phyloP scores from a whole-genome alignment of 2,888 invertebrate genomes.

The Pollenia labialis region DNA sequence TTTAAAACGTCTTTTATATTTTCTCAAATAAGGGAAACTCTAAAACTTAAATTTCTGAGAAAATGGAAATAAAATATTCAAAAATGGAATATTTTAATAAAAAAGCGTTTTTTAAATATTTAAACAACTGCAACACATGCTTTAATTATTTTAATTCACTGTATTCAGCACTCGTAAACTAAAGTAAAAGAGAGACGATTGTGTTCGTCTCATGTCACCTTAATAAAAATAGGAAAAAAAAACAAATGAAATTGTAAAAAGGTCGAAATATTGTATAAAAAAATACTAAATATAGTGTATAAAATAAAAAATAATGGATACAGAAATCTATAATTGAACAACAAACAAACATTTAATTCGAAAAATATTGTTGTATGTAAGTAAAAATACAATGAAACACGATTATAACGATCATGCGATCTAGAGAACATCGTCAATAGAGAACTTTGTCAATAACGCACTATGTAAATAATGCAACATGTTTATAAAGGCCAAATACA shows the following conservation, averaged over 20 bases:
- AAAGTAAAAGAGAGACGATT: background rate
- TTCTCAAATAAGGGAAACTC: too few relatives aligned
- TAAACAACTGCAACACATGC: background rate
- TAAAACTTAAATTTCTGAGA: too few relatives aligned
- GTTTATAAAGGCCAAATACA: too few relatives aligned
- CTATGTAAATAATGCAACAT: too few relatives aligned
- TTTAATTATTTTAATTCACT: slow-evolving; percentile 12
- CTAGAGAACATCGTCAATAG: too few relatives aligned
- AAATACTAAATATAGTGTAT: background rate
- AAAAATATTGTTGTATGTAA: background rate
- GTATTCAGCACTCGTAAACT: slow-evolving; percentile 1
- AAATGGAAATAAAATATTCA: background rate
- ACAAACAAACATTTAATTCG: background rate
- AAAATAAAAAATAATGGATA: slow-evolving; percentile 53
- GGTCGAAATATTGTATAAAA: background rate
- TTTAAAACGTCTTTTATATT: too few relatives aligned
- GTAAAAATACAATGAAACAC: background rate
- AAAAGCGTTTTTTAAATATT: background rate
- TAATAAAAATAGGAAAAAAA: slow-evolving; percentile 28
- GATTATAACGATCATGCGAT: too few relatives aligned
- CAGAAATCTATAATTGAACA: slow-evolving; percentile 68
- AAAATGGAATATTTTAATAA: background rate
- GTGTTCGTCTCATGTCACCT: slow-evolving; percentile 45
- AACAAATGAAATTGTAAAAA: slow-evolving; percentile 49
- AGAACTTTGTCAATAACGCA: too few relatives aligned